Evolutionary conservation across 2,797 vertebrate species (phyloP).

Genomic region (Arnoldichthys spilopterus): DNA sequence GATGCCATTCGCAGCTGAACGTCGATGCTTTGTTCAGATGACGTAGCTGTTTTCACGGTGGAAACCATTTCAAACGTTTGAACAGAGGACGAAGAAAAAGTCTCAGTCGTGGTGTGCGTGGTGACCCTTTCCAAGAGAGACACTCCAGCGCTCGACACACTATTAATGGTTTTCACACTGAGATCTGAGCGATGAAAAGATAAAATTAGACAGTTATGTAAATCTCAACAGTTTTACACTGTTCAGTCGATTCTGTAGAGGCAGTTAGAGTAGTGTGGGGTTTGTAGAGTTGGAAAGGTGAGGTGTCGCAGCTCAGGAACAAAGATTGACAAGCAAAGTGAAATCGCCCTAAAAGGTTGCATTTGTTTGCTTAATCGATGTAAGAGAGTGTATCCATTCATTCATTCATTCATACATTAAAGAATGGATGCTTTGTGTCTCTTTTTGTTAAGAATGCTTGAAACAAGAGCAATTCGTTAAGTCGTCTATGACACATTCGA

Average conservation of each 20-base stretch:
- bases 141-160: slow-evolving; percentile 75
- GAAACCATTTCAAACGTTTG: slow-evolving; percentile 77
- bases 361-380: not conserved
- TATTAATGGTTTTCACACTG: slow-evolving; percentile 86
- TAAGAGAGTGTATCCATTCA: not conserved
- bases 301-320: slow-evolving; percentile 40
- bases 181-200: slow-evolving; percentile 88
- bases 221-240: slow-evolving; percentile 21
- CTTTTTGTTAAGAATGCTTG: not conserved
- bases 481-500: not conserved
- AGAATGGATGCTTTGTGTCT: not conserved
- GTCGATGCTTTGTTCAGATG: slow-evolving; percentile 64
- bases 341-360: not conserved
- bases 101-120: slow-evolving; percentile 70
- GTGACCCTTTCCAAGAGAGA: slow-evolving; percentile 75
- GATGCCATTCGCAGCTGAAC: slow-evolving; percentile 64
- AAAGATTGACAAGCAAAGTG: slow-evolving; percentile 15
- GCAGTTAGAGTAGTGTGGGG: slow-evolving; percentile 21
- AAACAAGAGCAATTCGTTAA: slow-evolving; percentile 1
- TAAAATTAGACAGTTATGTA: slow-evolving; percentile 72
- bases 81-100: slow-evolving; percentile 61
- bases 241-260: slow-evolving; percentile 15
- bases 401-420: not conserved
- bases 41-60: slow-evolving; percentile 43
- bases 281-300: slow-evolving; percentile 22